Percentiles rank a stretch among this genome's conserved stretches.
Conservation (phyloP, 2,797 vertebrate genomes). For the Microchirus variegatus region DNA sequence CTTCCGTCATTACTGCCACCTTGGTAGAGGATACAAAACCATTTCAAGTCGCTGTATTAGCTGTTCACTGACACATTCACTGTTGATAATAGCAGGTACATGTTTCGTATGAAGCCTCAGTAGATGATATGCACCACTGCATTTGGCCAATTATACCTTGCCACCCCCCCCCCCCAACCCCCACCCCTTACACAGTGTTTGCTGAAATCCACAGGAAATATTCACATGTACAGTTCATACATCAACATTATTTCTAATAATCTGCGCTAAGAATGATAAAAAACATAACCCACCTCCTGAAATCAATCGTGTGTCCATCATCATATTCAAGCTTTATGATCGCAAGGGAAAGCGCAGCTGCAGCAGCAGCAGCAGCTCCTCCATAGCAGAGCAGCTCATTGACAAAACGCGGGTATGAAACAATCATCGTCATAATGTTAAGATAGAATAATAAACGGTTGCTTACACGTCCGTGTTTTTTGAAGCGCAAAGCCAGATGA, state of each 20-base stretch:
- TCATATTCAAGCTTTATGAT: slow-evolving; percentile 28
- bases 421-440: no score
- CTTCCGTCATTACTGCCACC: slow-evolving; percentile 56
- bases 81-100: not conserved
- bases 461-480: not conserved
- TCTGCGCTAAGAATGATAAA: not conserved
- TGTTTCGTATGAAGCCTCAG: slow-evolving; percentile 8
- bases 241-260: not conserved
- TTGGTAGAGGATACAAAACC: slow-evolving; percentile 49
- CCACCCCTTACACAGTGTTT: slow-evolving; percentile 10
- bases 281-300: slow-evolving; percentile 37
- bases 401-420: not conserved
- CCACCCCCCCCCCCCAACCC: not conserved
- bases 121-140: slow-evolving; percentile 54
- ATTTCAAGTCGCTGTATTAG: slow-evolving; percentile 24
- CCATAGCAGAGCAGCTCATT: not conserved
- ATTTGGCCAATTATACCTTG: slow-evolving; percentile 49
- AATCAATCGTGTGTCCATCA: slow-evolving; percentile 28
- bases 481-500: no score
- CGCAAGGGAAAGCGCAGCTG: not conserved
- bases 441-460: not conserved
- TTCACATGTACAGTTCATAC: not conserved
- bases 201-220: slow-evolving; percentile 25
- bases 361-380: not conserved
- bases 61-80: slow-evolving; percentile 1